Evolutionary conservation across 2,113 vertebrate species (phyloP).

Genomic region (Pandion haliaetus): DNA sequence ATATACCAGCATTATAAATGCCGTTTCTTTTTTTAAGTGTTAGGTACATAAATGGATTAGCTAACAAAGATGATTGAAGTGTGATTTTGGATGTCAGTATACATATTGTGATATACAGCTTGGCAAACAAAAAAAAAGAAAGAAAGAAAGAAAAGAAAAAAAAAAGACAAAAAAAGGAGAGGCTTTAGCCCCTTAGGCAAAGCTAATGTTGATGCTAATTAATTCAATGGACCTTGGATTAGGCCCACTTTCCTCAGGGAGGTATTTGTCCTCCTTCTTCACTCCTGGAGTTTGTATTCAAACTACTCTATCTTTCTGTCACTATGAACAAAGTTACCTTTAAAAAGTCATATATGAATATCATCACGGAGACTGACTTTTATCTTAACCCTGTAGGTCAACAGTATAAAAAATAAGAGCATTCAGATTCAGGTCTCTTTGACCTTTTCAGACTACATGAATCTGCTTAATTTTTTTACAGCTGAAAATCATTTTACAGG

Average conservation of each 20-base stretch:
- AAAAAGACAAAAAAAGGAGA: not conserved
- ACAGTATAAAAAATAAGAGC: conserved; percentile 50
- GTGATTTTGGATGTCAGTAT: not conserved
- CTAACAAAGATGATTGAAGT: not conserved
- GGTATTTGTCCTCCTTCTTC: conserved; percentile 49
- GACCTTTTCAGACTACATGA: conserved; percentile 50
- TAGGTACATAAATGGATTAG: not conserved
- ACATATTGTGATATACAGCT: not conserved
- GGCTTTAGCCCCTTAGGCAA: not conserved
- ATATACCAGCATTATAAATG: not conserved
- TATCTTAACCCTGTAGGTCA: conserved; percentile 60
- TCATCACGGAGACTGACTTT: conserved; percentile 52
- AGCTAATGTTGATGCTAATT: conserved; percentile 23
- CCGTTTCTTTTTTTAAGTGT: not conserved
- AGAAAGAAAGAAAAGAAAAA: not conserved
- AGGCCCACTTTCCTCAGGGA: conserved; percentile 23
- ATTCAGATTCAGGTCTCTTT: conserved; percentile 31
- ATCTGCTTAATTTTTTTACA: conserved; percentile 42
- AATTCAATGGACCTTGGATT: conserved; percentile 46
- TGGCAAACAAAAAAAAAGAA: not conserved
- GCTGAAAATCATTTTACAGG: conserved; percentile 13
- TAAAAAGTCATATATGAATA: conserved; percentile 65
- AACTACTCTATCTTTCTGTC: conserved; percentile 15
- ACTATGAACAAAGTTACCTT: conserved; percentile 60
- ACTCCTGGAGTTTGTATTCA: conserved; percentile 15